Base-by-base conservation (phyloP, 1,140 invertebrate genomes). In the Reticulitermes speratus region DNA sequence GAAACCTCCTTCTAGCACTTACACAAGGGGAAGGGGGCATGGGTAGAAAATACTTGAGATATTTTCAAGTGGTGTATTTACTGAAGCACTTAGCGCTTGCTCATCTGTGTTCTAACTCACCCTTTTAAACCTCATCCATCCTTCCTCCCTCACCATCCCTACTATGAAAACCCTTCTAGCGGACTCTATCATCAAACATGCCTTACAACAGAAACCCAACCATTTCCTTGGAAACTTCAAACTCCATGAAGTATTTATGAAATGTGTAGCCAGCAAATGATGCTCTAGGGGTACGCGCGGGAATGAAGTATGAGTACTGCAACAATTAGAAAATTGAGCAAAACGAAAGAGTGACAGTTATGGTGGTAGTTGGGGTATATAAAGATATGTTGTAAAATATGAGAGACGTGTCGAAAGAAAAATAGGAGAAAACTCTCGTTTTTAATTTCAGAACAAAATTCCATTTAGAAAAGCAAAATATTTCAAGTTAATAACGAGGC, bases 1-100 rank as follows among this genome's bases (percentile, higher is more conserved):
- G 65, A 30, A 75, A 25, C 65, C 25, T 65, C 59, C 59, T 11
- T 48, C 59, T 19, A 65, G n/a, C 14, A 9, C 65, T 30, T 30
- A 75, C 9, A 75, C 8, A 75, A 75, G 25, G 65, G 65, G 11
- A 25, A 8, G n/a, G n/a, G 59, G 14, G 45, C 45, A 48, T 48
- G 59, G 59, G 14, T 65, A 65, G 59, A 75, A 16, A 75, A 75
- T 75, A 75, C 65, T 75, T 75, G 14, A 75, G 65, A 75, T 75
- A 75, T 75, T 75, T 75, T 75, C 65, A 75, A 75, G 65, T 75
- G 65, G 65, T 75, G 65, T 30, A 75, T 25, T 75, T 75, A 75
- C 65, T 75, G n/a, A 30, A 75, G 65, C n/a, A 75, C 65, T 75
- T 75, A 75, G 65, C 65, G 65, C n/a, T 75, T 75, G 65, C 65